A percentile compares a stretch with the other conserved stretches of the same genome.
Conservation (phyloP, 1,140 invertebrate species). For the Helicoverpa zea region DNA sequence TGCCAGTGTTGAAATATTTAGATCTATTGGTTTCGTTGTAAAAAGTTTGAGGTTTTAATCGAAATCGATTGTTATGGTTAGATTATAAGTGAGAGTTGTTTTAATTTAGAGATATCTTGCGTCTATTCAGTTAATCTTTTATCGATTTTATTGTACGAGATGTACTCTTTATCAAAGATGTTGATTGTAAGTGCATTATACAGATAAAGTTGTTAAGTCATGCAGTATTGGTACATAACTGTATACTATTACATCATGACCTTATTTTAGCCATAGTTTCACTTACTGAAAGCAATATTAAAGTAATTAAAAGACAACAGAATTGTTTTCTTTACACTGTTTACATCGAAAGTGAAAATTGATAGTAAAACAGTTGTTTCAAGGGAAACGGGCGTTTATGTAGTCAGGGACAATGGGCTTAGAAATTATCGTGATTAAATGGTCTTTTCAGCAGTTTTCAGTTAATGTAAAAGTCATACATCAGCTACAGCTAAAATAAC, state of each 20-base stretch:
- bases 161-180: neutral
- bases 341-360: too few species aligned
- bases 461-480: too few species aligned
- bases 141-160: neutral
- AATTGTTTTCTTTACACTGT: too few species aligned
- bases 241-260: neutral
- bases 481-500: too few species aligned
- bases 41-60: neutral
- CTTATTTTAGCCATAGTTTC: neutral
- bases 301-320: too few species aligned
- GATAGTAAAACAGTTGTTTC: too few species aligned
- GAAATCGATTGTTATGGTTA: slow-evolving; percentile 11
- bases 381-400: too few species aligned
- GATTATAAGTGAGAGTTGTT: neutral
- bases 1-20: slow-evolving; percentile 7
- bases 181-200: slow-evolving; percentile 19
- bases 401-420: too few species aligned
- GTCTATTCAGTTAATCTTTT: neutral
- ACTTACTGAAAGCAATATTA: neutral
- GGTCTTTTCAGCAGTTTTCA: too few species aligned
- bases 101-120: neutral
- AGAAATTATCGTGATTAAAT: too few species aligned
- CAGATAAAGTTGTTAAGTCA: neutral
- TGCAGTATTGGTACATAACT: neutral
- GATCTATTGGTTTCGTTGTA: neutral